Evolutionary conservation across 2,888 invertebrate species (phyloP), one percentile per base, ranked within the genome.

Genomic region (Perizoma flavofasciatum): DNA sequence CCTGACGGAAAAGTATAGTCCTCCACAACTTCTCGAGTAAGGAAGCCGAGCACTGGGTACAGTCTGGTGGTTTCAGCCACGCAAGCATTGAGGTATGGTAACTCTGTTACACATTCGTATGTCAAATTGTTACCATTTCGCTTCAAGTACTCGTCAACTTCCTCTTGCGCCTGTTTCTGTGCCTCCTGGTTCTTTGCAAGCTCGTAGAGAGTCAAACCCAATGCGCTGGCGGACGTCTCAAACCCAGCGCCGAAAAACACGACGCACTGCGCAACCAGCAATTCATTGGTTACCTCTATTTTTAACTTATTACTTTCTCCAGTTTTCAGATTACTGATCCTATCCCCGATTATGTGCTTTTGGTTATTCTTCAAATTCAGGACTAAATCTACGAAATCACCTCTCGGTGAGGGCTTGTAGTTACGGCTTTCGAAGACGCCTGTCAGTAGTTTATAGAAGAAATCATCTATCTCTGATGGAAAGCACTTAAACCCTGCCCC

Each of bases 241-340:
- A 75, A 85, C 0, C 85, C 85, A 35, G 81, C 85, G 6, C 64
- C 74, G 46, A 85, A 85, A 48, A 95, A 93, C 0, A 92, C 70
- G 22, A 92, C 85, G 2, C 93, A 88, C 55, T 94, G 93, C 0
- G 93, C 88, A 0, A 88, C 83, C 9, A 94, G 66, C 45, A 93
- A 75, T 4, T 88, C 81, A 11, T 89, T 68, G 1, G 82, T 78
- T 4, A 92, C 68, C 7, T 78, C 69, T 0, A 82, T 35, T 9
- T 70, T 57, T 0, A 75, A 50, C 33, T 67, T 75, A 10, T 74
- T 65, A 1, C 58, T 68, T 0, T 60, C 73, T 1, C 70, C 71
- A 9, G 5, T 71, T 40, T 72, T 71, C 34, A 76, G 55, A 49
- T 74, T 76, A 7, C 48, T 70, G 4, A 84, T 73, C 10, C 77